phyloP scores from a whole-genome alignment of 2,113 vertebrate genomes.

The Trichomycterus rosablanca region DNA sequence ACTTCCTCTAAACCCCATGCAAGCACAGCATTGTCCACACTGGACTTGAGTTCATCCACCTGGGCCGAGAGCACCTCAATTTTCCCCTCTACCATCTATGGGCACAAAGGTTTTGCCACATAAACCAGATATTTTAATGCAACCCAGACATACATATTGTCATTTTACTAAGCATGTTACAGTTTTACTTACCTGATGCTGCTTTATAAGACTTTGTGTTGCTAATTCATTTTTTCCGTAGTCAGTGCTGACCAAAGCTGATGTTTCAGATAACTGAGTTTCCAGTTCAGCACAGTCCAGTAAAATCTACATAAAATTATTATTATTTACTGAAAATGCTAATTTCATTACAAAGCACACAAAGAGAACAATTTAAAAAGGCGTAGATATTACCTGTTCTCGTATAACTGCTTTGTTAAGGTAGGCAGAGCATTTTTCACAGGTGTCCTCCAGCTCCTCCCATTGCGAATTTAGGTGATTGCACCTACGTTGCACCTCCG shows the following conservation, averaged over 20 bases:
- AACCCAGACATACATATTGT: not conserved
- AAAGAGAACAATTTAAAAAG: not conserved
- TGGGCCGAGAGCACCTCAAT: slow-evolving; percentile 59
- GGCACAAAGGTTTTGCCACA: not conserved
- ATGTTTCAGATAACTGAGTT: slow-evolving; percentile 69
- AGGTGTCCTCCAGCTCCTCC: slow-evolving; percentile 73
- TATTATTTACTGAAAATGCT: not conserved
- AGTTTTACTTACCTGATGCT: slow-evolving; percentile 72
- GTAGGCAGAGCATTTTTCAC: slow-evolving; percentile 61
- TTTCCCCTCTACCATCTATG: slow-evolving; percentile 58
- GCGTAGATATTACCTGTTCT: slow-evolving; percentile 69
- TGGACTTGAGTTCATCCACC: slow-evolving; percentile 53
- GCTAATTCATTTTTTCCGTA: slow-evolving; percentile 70
- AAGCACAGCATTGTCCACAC: slow-evolving; percentile 53
- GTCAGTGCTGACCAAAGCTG: slow-evolving; percentile 64
- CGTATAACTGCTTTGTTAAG: slow-evolving; percentile 70
- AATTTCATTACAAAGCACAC: not conserved
- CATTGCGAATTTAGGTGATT: slow-evolving; percentile 66
- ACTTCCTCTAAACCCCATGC: slow-evolving; percentile 61
- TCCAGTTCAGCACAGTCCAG: slow-evolving; percentile 78
- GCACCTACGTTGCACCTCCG: slow-evolving; percentile 65
- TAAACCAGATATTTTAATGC: not conserved
- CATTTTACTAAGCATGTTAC: not conserved
- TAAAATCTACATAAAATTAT: slow-evolving; percentile 64
- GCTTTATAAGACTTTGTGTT: slow-evolving; percentile 71